A percentile compares a stretch with the other conserved stretches of the same genome.
Evolutionary conservation across 2,113 vertebrate species (phyloP).

Genomic region (Heterochromis multidens): DNA sequence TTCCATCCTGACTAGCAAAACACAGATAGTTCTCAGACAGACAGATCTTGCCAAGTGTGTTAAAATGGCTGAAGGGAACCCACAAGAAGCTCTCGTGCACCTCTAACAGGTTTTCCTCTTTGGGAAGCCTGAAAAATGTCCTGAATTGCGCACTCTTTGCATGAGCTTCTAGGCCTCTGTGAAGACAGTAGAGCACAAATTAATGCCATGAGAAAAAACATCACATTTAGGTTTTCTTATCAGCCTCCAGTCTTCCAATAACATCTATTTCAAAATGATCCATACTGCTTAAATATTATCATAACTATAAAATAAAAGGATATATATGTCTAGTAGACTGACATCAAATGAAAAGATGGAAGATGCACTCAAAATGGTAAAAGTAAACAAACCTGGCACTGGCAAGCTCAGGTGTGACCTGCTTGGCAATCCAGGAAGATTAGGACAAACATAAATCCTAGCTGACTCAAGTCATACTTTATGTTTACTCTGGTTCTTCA

Average conservation of each 20-base stretch:
- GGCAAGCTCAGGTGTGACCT: neutral
- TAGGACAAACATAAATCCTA: conserved; percentile 1
- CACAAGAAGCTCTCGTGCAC: conserved; percentile 94
- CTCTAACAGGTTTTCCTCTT: conserved; percentile 88
- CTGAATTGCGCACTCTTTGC: conserved; percentile 91
- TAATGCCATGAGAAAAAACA: neutral
- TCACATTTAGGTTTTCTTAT: neutral
- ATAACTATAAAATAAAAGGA: neutral
- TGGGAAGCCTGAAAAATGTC: conserved; percentile 89
- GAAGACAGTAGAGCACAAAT: neutral
- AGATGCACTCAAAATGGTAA: neutral
- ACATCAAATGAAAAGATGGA: neutral
- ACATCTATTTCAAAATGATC: neutral
- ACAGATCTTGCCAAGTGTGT: conserved; percentile 91
- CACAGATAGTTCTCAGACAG: conserved; percentile 94
- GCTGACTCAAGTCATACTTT: neutral
- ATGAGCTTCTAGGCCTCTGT: conserved; percentile 87
- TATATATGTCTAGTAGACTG: neutral
- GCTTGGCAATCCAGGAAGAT: neutral
- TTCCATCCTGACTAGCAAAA: conserved; percentile 93
- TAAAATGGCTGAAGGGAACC: conserved; percentile 90
- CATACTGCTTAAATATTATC: neutral
- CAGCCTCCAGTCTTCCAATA: neutral
- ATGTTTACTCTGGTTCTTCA: neutral
- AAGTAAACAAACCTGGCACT: neutral